A percentile compares a stretch with the other conserved stretches of the same genome.
phyloP scores from a whole-genome alignment of 2,797 vertebrate species.

The Avahi laniger region DNA sequence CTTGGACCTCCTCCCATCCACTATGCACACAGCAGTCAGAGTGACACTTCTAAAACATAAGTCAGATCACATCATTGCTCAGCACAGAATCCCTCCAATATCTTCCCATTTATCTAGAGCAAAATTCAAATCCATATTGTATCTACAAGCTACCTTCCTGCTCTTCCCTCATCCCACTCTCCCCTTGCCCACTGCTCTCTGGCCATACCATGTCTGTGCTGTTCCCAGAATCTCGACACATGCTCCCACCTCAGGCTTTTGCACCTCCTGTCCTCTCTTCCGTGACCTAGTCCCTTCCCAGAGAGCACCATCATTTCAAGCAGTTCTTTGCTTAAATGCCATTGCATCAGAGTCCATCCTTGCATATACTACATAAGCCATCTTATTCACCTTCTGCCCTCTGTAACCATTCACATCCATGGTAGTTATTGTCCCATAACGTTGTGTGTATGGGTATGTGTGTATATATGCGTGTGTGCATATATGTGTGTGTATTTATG shows the following conservation, averaged over 20 bases:
- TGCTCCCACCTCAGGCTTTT: not conserved
- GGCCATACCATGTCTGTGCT: not conserved
- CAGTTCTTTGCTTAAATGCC: not conserved
- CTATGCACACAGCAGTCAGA: not conserved
- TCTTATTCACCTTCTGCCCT: not conserved
- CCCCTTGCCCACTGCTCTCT: not conserved
- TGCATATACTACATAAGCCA: not conserved
- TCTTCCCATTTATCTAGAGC: not conserved
- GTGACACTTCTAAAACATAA: not conserved
- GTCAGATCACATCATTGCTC: not conserved
- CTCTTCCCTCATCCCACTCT: no score
- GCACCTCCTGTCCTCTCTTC: not conserved
- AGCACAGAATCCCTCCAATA: not conserved
- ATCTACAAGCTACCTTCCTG: not conserved
- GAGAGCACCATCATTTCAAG: not conserved
- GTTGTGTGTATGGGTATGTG: not conserved
- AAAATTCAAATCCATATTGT: not conserved
- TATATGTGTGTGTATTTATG: not conserved
- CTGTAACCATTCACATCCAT: not conserved
- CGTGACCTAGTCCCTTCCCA: not conserved
- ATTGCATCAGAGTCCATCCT: not conserved
- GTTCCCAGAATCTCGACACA: rapidly evolving
- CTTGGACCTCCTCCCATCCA: not conserved
- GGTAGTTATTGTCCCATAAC: not conserved
- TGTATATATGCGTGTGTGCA: not conserved